A percentile compares a stretch with the other conserved stretches of the same genome.
Conservation (phyloP, 1,140 invertebrate species). For the Bacillus rossius region DNA sequence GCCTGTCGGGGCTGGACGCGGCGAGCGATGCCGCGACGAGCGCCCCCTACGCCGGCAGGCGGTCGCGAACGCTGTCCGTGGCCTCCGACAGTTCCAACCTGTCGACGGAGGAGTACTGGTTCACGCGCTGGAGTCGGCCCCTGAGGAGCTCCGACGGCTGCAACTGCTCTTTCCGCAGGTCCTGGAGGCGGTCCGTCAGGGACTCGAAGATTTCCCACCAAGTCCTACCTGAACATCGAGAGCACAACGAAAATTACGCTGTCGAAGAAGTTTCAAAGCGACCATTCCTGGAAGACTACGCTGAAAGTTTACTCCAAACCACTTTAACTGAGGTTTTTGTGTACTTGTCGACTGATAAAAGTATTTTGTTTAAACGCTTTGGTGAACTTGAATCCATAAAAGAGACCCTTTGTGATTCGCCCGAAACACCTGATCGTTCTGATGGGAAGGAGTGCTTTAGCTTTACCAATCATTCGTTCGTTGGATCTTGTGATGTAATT, state of each 20-base stretch:
- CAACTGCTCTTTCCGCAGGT: constrained; percentile 6
- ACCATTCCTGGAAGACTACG: not conserved
- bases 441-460: not conserved
- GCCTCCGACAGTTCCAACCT: not conserved
- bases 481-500: not conserved
- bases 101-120: constrained; percentile 9
- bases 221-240: not conserved
- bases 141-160: not conserved
- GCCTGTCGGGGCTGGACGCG: not conserved
- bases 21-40: not conserved
- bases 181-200: constrained; percentile 1
- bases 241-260: not conserved
- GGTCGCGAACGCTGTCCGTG: not conserved
- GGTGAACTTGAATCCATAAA: not conserved
- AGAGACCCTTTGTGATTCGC: not conserved
- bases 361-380: not conserved
- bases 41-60: not conserved
- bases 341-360: not conserved
- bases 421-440: not conserved
- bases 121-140: constrained; percentile 7
- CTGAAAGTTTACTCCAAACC: not conserved
- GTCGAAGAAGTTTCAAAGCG: no score
- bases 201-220: not conserved
- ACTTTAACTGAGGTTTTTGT: not conserved
- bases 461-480: not conserved